phyloP scores from a whole-genome alignment of 1,140 invertebrate species.

The Zaprionus capensis region DNA sequence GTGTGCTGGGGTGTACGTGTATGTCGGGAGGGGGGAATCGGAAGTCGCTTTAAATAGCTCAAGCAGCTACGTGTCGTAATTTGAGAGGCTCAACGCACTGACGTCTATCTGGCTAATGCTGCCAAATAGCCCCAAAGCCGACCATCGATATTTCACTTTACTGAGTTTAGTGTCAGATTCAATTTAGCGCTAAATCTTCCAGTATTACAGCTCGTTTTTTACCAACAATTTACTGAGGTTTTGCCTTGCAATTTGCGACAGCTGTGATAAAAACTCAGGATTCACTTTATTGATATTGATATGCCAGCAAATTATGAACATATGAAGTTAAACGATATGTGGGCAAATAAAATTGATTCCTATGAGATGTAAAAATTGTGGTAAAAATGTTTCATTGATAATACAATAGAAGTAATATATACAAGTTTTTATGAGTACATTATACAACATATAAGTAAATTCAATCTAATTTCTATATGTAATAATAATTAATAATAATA shows the following conservation, averaged over 20 bases:
- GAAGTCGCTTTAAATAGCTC: constrained; percentile 42
- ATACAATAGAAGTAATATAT: no score
- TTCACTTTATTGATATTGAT: constrained; percentile 6
- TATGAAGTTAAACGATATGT: background rate
- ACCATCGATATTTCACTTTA: constrained; percentile 73
- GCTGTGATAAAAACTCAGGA: constrained; percentile 16
- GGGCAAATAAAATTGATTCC: background rate
- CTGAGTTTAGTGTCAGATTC: constrained; percentile 66
- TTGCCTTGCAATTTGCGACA: constrained; percentile 11
- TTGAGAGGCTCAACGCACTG: constrained; percentile 60
- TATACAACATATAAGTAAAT: no score
- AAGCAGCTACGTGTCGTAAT: constrained; percentile 51
- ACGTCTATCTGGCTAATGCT: constrained; percentile 62
- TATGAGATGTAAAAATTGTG: no score
- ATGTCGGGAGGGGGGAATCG: constrained; percentile 3
- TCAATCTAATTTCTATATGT: no score
- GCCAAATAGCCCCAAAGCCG: constrained; percentile 68
- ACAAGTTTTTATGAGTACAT: no score
- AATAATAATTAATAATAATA: no score
- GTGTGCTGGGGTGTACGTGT: background rate
- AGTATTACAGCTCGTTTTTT: constrained; percentile 39
- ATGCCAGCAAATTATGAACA: constrained; percentile 2
- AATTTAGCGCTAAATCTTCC: constrained; percentile 56
- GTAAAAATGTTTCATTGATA: no score
- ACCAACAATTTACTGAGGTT: constrained; percentile 34